These are phyloP conservation scores for Clistopyga incitator DNA, from an alignment of 2,888 invertebrate genomes.

Conservation along the genomic window DNA sequence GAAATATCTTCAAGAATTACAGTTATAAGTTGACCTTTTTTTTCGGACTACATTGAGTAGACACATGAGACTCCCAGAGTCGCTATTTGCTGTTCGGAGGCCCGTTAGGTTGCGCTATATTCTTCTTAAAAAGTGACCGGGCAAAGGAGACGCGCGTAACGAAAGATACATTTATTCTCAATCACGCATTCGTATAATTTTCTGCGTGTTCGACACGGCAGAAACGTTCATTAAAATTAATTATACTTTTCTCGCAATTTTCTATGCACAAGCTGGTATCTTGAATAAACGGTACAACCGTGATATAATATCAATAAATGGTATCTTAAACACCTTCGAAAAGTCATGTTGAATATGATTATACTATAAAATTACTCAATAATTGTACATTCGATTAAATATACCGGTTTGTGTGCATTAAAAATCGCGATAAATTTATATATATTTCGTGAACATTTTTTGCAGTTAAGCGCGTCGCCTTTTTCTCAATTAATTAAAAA, in stretches of 20 bases:
- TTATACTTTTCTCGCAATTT: too few species aligned
- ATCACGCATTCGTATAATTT: constrained; percentile 49
- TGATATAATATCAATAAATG: too few species aligned
- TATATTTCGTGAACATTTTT: too few species aligned
- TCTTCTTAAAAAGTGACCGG: constrained; percentile 80
- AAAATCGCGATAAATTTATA: too few species aligned
- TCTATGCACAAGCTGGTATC: too few species aligned
- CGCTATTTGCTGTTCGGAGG: constrained; percentile 62
- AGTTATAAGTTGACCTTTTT: constrained; percentile 26
- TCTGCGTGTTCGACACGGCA: constrained; percentile 26
- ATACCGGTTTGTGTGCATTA: too few species aligned
- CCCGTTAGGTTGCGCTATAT: constrained; percentile 78
- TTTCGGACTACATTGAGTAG: constrained; percentile 10
- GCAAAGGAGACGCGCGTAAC: constrained; percentile 58
- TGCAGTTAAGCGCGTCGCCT: constrained; percentile 6
- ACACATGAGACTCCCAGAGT: constrained; percentile 32
- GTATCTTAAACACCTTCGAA: too few species aligned
- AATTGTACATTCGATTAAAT: too few species aligned
- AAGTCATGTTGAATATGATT: too few species aligned
- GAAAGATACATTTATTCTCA: constrained; percentile 14
- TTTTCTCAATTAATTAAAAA: constrained; percentile 40
- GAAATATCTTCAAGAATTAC: constrained; percentile 34
- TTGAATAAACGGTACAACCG: too few species aligned
- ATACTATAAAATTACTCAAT: too few species aligned
- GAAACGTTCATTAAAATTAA: too few species aligned